Base-by-base conservation (phyloP, 1,140 invertebrate genomes). In the Teleopsis dalmanni region DNA sequence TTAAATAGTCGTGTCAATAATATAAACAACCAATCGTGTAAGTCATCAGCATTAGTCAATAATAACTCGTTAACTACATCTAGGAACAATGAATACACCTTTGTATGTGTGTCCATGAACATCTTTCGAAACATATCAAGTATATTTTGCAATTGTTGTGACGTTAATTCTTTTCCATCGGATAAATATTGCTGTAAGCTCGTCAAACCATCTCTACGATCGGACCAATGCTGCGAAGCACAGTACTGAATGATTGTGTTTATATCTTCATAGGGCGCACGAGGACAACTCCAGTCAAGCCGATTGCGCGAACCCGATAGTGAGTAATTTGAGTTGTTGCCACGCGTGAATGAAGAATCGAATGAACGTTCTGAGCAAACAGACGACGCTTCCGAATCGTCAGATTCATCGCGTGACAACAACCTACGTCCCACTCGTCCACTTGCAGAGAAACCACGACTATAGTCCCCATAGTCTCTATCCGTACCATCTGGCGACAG, bases 41-140 rank as follows among this genome's bases (percentile, higher is more conserved):
- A 75, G 56, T 95, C 90, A 51, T 81, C 78, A 51, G 82, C 84
- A 72, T 97, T 90, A n/a, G 84, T 83, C 51, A 80, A 72, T 38
- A 97, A 85, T 48, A 96, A 72, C 63, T 95, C 91, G 54, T 88
- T 87, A 14, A 97, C 77, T 0, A 91, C 89, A 59, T 97, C 94
- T 57, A 97, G 72, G 73, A 96, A 94, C 47, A 96, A 73, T 40
- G 87, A 88, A 71, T 96, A 92, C 38, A 95, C 89, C 74, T 96
- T 96, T 3, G 90, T 95, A 67, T 95, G 91, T n/a, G 91, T 88
- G 71, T 97, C 93, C 80, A 94, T 91, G 60, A 97, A 95, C 88
- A 96, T 93, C 75, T 91, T 89, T 35, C 89, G 88, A 62, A 95
- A 91, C 52, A 94, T 86, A 57, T 96, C 92, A 1, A 72, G 52